Evolutionary conservation across 2,888 invertebrate genomes (phyloP).

Genomic region (Frankliniella intonsa): DNA sequence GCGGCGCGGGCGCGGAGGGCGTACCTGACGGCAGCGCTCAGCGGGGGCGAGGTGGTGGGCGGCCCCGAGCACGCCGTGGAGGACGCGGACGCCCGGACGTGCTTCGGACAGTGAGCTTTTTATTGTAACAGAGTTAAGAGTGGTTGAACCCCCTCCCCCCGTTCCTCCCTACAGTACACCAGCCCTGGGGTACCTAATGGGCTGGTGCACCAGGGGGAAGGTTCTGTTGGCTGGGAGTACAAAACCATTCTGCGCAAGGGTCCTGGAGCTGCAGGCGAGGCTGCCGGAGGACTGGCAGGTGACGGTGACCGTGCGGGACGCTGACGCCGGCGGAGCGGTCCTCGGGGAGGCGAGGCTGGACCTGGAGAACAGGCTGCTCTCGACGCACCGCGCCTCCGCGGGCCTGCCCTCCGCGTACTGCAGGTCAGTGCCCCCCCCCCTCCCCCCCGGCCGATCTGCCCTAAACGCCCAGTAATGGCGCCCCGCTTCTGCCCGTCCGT

Average conservation of each 20-base stretch:
- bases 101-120: neutral
- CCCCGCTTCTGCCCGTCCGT: no score
- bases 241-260: neutral
- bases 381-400: neutral
- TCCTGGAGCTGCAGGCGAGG: neutral
- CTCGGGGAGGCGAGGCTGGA: neutral
- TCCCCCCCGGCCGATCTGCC: no score
- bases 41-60: neutral
- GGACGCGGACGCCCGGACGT: neutral
- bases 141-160: no score
- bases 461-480: no score
- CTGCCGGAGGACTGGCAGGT: constrained; percentile 1
- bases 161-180: no score
- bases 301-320: neutral
- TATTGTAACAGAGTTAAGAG: no score
- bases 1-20: neutral
- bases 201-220: no score
- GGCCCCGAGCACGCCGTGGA: constrained; percentile 5
- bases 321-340: neutral
- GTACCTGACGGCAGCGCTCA: neutral
- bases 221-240: no score
- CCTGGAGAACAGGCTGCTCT: neutral
- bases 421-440: neutral
- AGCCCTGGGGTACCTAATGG: no score
- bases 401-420: neutral